Conservation (phyloP, 2,113 vertebrate species). For the Oreamnos americanus region DNA sequence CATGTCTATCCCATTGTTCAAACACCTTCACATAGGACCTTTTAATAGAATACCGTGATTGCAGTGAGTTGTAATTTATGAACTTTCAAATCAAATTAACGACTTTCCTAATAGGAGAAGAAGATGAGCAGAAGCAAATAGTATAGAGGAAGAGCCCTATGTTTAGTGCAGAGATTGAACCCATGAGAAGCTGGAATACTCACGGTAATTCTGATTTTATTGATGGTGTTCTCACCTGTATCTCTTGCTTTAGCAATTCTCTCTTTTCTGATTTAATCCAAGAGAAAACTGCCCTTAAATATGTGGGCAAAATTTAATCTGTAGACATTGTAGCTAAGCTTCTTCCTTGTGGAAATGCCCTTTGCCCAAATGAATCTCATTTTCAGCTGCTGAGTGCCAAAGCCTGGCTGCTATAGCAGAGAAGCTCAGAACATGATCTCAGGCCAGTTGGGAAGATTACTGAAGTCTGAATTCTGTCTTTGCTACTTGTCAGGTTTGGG, state of each 20-base stretch:
- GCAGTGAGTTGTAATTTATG: not conserved
- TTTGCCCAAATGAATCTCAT: not conserved
- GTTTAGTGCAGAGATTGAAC: not conserved
- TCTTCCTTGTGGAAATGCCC: not conserved
- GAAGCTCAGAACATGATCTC: not conserved
- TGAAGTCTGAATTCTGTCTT: not conserved
- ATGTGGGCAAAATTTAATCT: not conserved
- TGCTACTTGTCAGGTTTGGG: not conserved
- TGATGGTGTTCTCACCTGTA: not conserved
- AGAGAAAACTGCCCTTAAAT: not conserved
- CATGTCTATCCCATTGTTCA: not conserved
- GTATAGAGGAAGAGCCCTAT: not conserved
- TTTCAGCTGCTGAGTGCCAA: not conserved
- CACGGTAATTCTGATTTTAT: not conserved
- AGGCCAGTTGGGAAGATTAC: not conserved
- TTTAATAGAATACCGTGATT: not conserved
- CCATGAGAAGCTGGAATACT: not conserved
- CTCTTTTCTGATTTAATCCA: not conserved
- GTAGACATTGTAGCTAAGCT: not conserved
- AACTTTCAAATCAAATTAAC: constrained; percentile 1
- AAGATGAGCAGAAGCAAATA: not conserved
- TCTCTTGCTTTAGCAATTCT: not conserved
- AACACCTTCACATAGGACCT: not conserved
- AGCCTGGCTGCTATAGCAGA: not conserved
- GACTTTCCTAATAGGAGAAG: not conserved